A percentile compares a stretch with the other conserved stretches of the same genome.
Evolutionary conservation across 2,888 invertebrate species (phyloP).

Genomic region (Brachypalpus laphriformis): DNA sequence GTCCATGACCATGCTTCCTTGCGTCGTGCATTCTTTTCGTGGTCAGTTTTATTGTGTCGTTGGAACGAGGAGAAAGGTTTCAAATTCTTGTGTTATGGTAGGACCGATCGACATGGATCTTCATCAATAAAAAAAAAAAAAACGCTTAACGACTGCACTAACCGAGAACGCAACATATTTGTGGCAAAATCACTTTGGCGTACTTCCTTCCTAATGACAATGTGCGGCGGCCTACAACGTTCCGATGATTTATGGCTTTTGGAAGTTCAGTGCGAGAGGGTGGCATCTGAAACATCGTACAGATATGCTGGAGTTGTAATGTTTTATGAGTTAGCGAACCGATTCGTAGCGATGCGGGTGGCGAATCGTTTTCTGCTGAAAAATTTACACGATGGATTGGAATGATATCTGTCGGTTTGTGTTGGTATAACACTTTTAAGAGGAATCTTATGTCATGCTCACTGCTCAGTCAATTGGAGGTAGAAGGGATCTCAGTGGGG

Average conservation of each 20-base stretch:
- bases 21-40: constrained; percentile 50
- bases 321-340: constrained; percentile 58
- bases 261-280: constrained; percentile 45
- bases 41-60: constrained; percentile 29
- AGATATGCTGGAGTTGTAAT: constrained; percentile 33
- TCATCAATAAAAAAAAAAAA: constrained; percentile 1
- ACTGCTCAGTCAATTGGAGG: not conserved
- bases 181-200: constrained; percentile 71
- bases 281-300: constrained; percentile 27
- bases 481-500: too few species aligned
- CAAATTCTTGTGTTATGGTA: not conserved
- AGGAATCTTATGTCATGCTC: constrained; percentile 26
- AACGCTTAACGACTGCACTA: not conserved
- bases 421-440: constrained; percentile 36
- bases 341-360: constrained; percentile 59
- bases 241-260: constrained; percentile 67
- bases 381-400: not conserved
- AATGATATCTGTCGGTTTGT: constrained; percentile 42
- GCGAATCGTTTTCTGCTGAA: constrained; percentile 39
- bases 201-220: constrained; percentile 73
- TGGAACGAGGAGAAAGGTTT: constrained; percentile 25
- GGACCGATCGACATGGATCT: constrained; percentile 11
- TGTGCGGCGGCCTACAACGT: constrained; percentile 59
- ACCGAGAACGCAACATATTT: constrained; percentile 38
- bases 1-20: constrained; percentile 18